Evolutionary conservation across 2,113 vertebrate species (phyloP).

Genomic region (Ophiodon elongatus): DNA sequence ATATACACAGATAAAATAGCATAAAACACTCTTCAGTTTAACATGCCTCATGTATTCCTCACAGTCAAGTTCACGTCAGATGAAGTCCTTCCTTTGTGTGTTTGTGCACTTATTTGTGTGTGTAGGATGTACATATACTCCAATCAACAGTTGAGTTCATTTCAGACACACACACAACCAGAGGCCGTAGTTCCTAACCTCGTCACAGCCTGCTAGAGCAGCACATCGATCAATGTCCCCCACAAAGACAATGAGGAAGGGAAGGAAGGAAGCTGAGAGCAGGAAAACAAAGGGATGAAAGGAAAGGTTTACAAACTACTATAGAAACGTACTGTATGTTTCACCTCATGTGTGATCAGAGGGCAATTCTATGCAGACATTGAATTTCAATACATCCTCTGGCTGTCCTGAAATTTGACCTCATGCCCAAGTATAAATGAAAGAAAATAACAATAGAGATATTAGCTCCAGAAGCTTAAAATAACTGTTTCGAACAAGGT

Average conservation of each 20-base stretch:
- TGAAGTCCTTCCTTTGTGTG: slow-evolving; percentile 38
- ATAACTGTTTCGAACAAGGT: background rate
- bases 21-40: slow-evolving; percentile 33
- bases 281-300: slow-evolving; percentile 6
- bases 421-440: background rate
- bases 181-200: slow-evolving; percentile 70
- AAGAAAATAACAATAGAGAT: background rate
- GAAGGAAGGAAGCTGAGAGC: slow-evolving; percentile 17
- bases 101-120: no score
- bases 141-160: no score
- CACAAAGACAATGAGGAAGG: slow-evolving; percentile 55
- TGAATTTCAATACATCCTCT: background rate
- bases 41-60: slow-evolving; percentile 31
- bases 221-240: slow-evolving; percentile 69
- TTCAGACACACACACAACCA: slow-evolving; percentile 23
- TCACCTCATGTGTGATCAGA: slow-evolving; percentile 26
- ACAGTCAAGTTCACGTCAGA: slow-evolving; percentile 48
- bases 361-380: background rate
- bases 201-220: slow-evolving; percentile 62
- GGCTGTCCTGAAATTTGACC: background rate
- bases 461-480: slow-evolving; percentile 4
- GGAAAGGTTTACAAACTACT: slow-evolving; percentile 36
- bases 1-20: slow-evolving; percentile 19
- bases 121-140: no score
- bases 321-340: slow-evolving; percentile 1